Evolutionary conservation across 2,797 vertebrate genomes (phyloP).

Genomic region (Rhinatrema bivittatum): DNA sequence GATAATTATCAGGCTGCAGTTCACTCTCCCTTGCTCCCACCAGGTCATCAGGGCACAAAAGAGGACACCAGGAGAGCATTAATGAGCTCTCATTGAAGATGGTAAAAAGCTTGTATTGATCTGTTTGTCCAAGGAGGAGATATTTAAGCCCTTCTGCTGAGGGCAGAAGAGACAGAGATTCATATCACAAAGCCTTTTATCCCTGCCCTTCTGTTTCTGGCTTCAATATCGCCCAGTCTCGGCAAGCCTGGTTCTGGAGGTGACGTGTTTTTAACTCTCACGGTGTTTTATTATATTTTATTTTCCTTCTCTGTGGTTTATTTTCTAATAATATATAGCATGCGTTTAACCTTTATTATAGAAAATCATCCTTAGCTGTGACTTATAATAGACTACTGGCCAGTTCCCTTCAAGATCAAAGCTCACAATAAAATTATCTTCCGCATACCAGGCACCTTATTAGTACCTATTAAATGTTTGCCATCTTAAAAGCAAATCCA

Average conservation of each 20-base stretch:
- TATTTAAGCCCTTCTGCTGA: conserved; percentile 87
- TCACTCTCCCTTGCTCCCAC: conserved; percentile 70
- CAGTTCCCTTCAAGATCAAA: conserved; percentile 9
- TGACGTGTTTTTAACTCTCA: conserved; percentile 65
- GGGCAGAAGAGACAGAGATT: conserved; percentile 78
- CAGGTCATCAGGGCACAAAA: conserved; percentile 75
- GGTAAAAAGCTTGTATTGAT: conserved; percentile 90
- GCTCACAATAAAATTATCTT: background rate
- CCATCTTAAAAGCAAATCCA: too few species aligned
- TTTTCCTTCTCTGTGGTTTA: background rate
- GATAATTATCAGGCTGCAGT: conserved; percentile 68
- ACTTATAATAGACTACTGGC: conserved; percentile 23
- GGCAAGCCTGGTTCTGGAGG: conserved; percentile 70
- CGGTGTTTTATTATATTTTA: conserved; percentile 45
- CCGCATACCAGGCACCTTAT: background rate
- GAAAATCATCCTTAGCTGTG: conserved; percentile 18
- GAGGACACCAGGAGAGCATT: conserved; percentile 78
- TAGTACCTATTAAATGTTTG: conserved; percentile 3
- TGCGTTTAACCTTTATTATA: conserved; percentile 40
- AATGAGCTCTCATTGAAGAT: conserved; percentile 91
- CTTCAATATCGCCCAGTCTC: conserved; percentile 76
- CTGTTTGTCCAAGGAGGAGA: conserved; percentile 93
- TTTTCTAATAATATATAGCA: conserved; percentile 7
- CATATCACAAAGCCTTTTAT: conserved; percentile 91
- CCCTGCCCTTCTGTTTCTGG: conserved; percentile 68